A percentile compares a stretch with the other conserved stretches of the same genome.
Conservation (phyloP, 2,113 vertebrate genomes). For the Pangasianodon hypophthalmus region DNA sequence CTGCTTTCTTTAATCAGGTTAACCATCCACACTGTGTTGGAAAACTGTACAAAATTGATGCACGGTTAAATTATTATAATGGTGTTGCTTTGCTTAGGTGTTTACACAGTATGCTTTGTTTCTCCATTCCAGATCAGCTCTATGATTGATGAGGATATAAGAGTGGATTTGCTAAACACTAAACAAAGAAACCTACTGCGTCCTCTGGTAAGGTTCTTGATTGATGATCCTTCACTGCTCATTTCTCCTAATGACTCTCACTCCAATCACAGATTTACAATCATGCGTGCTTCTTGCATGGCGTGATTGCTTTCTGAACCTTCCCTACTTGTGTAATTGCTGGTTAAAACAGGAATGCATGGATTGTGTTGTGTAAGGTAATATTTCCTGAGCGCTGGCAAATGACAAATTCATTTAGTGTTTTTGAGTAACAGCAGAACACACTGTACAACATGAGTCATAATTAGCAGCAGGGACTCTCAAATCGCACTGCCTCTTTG, state of each 20-base stretch:
- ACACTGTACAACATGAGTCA: constrained; percentile 53
- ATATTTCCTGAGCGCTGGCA: constrained; percentile 50
- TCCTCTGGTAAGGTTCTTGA: constrained; percentile 71
- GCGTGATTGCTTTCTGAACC: constrained; percentile 43
- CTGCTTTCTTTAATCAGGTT: constrained; percentile 33
- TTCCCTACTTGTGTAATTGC: constrained; percentile 40
- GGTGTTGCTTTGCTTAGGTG: constrained; percentile 60
- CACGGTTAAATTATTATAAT: constrained; percentile 15
- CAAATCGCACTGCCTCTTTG: constrained; percentile 45
- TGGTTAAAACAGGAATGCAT: constrained; percentile 27
- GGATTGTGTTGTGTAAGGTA: constrained; percentile 36
- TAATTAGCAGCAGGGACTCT: constrained; percentile 53
- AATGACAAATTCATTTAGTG: constrained; percentile 49
- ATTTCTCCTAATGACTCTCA: constrained; percentile 55
- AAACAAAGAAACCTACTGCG: constrained; percentile 66
- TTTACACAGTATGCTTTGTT: constrained; percentile 60
- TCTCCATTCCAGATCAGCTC: constrained; percentile 66
- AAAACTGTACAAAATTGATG: constrained; percentile 16
- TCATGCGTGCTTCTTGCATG: constrained; percentile 38
- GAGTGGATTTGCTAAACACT: constrained; percentile 64
- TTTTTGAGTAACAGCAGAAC: constrained; percentile 53
- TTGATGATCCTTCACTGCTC: constrained; percentile 60
- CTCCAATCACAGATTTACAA: constrained; percentile 52
- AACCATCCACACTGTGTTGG: neutral
- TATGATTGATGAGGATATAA: constrained; percentile 76